Conservation (phyloP, 2,113 vertebrate species). For the Macrotus californicus region DNA sequence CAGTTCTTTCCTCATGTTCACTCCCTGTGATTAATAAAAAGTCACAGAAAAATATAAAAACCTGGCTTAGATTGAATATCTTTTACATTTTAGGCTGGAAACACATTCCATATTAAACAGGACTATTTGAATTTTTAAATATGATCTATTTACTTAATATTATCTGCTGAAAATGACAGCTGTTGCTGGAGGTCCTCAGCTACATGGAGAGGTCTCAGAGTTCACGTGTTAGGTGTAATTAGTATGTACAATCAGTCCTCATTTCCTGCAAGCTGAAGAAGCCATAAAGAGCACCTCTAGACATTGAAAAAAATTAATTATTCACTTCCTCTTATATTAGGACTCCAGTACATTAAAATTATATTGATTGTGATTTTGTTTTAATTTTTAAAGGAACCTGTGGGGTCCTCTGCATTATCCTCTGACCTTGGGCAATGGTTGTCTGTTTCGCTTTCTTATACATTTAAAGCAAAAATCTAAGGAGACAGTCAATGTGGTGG, state of each 20-base stretch:
- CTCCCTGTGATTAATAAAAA: background rate
- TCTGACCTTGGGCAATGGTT: conserved; percentile 41
- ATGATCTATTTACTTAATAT: conserved; percentile 61
- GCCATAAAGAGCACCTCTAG: background rate
- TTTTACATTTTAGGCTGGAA: conserved; percentile 19
- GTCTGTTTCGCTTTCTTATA: conserved; percentile 61
- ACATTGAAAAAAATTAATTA: conserved; percentile 56
- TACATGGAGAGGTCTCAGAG: conserved; percentile 18
- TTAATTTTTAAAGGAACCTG: conserved; percentile 61
- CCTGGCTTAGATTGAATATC: background rate
- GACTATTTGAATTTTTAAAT: conserved; percentile 49
- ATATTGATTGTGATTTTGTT: conserved; percentile 71
- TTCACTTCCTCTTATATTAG: conserved; percentile 62
- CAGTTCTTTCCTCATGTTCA: background rate
- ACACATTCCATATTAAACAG: conserved; percentile 36
- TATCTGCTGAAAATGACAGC: background rate
- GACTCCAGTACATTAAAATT: conserved; percentile 66
- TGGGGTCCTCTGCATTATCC: conserved; percentile 40
- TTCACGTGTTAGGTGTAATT: conserved; percentile 52
- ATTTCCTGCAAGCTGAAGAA: conserved; percentile 58
- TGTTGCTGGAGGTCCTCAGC: background rate
- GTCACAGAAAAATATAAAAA: conserved; percentile 9
- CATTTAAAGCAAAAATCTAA: conserved; percentile 48
- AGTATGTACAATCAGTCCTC: conserved; percentile 59
- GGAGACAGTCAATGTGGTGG: background rate